phyloP scores from a whole-genome alignment of 1,140 invertebrate species.

The Leptopilina clavipes region DNA sequence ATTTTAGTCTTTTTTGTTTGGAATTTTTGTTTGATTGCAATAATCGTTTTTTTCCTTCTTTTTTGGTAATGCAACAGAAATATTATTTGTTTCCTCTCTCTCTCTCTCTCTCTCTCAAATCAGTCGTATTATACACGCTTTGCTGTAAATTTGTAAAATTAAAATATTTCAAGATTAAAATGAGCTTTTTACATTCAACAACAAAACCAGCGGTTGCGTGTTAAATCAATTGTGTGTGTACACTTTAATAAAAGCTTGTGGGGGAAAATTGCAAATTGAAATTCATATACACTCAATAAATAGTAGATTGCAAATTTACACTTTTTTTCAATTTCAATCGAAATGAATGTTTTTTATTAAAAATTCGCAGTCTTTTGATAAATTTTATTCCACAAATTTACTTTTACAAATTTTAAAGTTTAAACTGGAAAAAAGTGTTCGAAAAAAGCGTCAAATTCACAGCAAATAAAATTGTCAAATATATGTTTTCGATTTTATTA shows the following conservation, averaged over 20 bases:
- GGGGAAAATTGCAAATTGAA: not conserved
- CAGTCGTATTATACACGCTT: not conserved
- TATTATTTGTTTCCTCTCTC: not conserved
- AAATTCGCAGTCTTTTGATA: not conserved
- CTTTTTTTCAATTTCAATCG: not conserved
- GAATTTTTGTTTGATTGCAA: not conserved
- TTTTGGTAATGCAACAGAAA: not conserved
- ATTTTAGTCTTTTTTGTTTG: not conserved
- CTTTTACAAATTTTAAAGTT: too few species aligned
- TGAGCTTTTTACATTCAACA: not conserved
- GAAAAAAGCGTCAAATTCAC: too few species aligned
- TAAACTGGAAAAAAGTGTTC: too few species aligned
- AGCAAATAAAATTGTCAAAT: too few species aligned
- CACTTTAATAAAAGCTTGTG: not conserved
- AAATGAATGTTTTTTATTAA: not conserved
- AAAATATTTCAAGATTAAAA: not conserved
- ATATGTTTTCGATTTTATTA: too few species aligned
- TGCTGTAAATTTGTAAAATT: not conserved
- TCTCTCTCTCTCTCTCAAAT: not conserved
- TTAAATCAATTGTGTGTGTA: not conserved
- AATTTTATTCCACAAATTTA: too few species aligned
- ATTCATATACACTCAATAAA: not conserved
- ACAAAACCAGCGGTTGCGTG: not conserved
- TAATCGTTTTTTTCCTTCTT: not conserved
- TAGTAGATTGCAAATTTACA: not conserved